Conservation (phyloP, 1,140 invertebrate genomes). For the Dysdera silvatica region DNA sequence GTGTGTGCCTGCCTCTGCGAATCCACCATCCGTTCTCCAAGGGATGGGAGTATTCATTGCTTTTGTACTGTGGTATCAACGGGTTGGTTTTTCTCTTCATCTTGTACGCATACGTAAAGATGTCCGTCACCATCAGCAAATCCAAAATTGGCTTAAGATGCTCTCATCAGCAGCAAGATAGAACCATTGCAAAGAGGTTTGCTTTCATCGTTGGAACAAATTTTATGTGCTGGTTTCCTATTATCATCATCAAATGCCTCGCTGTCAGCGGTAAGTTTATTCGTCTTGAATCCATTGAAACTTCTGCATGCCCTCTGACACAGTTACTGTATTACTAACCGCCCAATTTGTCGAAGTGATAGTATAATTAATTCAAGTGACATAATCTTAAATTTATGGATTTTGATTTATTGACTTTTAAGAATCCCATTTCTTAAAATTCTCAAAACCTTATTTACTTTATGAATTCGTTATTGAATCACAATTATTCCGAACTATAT, state of each 20-base stretch:
- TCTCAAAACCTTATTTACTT: too few relatives aligned
- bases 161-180: slow-evolving; percentile 53
- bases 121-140: slow-evolving; percentile 54
- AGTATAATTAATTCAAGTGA: too few relatives aligned
- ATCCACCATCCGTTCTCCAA: slow-evolving; percentile 49
- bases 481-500: too few relatives aligned
- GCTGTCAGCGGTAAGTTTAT: slow-evolving; percentile 49
- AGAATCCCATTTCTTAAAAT: too few relatives aligned
- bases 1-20: slow-evolving; percentile 54
- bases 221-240: slow-evolving; percentile 65
- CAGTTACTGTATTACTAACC: too few relatives aligned
- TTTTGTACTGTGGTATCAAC: slow-evolving; percentile 52
- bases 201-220: slow-evolving; percentile 67
- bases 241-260: slow-evolving; percentile 58
- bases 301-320: slow-evolving; percentile 14
- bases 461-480: too few relatives aligned
- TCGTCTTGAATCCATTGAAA: slow-evolving; percentile 16
- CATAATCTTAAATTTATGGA: too few relatives aligned
- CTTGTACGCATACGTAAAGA: slow-evolving; percentile 51
- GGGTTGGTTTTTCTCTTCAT: slow-evolving; percentile 51
- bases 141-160: slow-evolving; percentile 54
- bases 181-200: slow-evolving; percentile 60
- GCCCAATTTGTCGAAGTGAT: too few relatives aligned
- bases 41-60: slow-evolving; percentile 56
- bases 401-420: too few relatives aligned